Base-by-base conservation (phyloP, 1,140 invertebrate genomes). In the Acromyrmex charruanus region DNA sequence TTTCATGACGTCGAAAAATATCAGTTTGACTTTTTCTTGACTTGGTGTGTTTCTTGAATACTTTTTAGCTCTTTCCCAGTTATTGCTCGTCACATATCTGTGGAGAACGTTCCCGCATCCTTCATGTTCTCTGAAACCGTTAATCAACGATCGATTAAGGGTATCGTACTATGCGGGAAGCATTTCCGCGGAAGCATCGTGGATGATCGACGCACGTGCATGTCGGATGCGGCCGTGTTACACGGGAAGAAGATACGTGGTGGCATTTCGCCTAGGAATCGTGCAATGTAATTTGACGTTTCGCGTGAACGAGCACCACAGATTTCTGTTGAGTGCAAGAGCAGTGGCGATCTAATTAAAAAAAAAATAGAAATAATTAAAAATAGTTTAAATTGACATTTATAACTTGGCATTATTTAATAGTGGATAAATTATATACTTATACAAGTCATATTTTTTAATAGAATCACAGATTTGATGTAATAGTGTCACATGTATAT, bases 191-290 rank as follows among this genome's bases (percentile, higher is more conserved):
- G 44, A 81, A 81, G 35, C 49, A 9, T 51, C 25, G 55, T 35
- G n/a, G 3, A 63, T 74, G 55, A 35, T 82, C 79, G 79, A 59
- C 28, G 63, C 39, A 80, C 39, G 35, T 55, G 58, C 68, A 65
- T 49, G 63, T 72, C 77, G 65, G 55, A 71, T 59, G 49, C 44
- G 25, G 44, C 12, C 25, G 6, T 14, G 6, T 14, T 59, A 28
- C 4, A 51, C 39, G n/a, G 66, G n/a, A 49, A 16, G 16, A 84
- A 16, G 58, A 69, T 39, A 12, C n/a, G 14, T 18, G 35, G 4
- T 65, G 51, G 35, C 35, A 63, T 88, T 51, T 75, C 35, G 12
- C 9, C 21, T 16, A 9, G 59, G n/a, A 80, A 75, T 89, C 44
- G 35, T 55, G 49, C 69, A 44, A n/a, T 2, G 4, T 35, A 63